A percentile compares a stretch with the other conserved stretches of the same genome.
Conservation (phyloP, 2,888 invertebrate species). For the Phortica magna region DNA sequence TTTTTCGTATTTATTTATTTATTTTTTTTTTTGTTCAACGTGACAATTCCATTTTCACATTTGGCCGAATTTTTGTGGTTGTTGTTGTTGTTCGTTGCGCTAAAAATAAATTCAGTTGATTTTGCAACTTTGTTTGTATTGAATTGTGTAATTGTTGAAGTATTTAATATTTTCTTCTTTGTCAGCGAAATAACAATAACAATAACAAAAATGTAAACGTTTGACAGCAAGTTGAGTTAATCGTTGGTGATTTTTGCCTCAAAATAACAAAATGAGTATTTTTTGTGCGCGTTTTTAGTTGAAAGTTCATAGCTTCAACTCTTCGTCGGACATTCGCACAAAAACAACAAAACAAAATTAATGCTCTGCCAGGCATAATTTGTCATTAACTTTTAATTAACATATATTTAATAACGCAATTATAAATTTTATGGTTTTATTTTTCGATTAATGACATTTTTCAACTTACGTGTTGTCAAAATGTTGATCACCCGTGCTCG, state of each 20-base stretch:
- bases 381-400: no score
- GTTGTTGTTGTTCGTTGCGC: background rate
- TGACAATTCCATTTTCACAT: conserved; percentile 55
- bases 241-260: background rate
- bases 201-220: background rate
- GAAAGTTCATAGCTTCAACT: no score
- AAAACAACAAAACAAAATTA: no score
- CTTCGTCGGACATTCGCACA: no score
- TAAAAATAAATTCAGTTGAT: background rate
- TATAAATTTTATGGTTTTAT: no score
- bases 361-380: no score
- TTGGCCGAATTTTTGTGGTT: background rate
- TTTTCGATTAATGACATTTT: no score
- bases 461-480: no score
- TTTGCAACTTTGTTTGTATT: background rate
- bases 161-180: background rate
- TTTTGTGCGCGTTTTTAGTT: no score
- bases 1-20: conserved; percentile 15
- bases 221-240: background rate
- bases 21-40: conserved; percentile 54
- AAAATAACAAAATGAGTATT: no score
- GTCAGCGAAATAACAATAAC: background rate
- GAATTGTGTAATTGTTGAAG: background rate
- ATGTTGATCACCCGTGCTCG: no score
- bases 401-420: no score